Conservation (phyloP, 64 coral and sea anemone species). For the Actinia tenebrosa region DNA sequence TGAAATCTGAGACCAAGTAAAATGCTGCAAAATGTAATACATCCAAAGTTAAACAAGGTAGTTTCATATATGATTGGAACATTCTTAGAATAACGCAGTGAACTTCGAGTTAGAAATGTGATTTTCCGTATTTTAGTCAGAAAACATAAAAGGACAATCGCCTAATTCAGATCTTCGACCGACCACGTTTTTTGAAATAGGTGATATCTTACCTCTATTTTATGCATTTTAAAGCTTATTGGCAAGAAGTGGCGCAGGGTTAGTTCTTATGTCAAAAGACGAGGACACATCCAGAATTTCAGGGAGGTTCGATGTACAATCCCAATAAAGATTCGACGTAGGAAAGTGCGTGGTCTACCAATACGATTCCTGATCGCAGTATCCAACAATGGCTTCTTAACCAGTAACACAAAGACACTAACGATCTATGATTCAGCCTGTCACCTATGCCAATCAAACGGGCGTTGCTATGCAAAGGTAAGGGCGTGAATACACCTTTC, state of each 20-base stretch:
- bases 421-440: constrained; percentile 85
- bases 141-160: no score
- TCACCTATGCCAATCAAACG: constrained; percentile 53
- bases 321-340: constrained; percentile 50
- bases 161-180: no score
- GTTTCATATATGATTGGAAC: no score
- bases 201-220: no score
- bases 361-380: constrained; percentile 44
- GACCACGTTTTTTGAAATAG: no score
- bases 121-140: no score
- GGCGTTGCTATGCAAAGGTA: constrained; percentile 65
- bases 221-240: constrained; percentile 8
- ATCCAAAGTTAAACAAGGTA: no score
- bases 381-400: constrained; percentile 67
- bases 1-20: no score
- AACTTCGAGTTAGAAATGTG: no score
- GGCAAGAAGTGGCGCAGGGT: constrained; percentile 56
- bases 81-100: no score
- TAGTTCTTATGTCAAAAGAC: constrained; percentile 39
- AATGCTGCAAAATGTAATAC: no score
- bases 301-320: constrained; percentile 59
- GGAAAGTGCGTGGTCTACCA: constrained; percentile 62
- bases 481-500: not conserved
- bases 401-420: constrained; percentile 58
- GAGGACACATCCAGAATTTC: constrained; percentile 65